Evolutionary conservation across 2,888 invertebrate species (phyloP), one percentile per base, ranked within the genome.

Genomic region (Rugalucina vietnamica): DNA sequence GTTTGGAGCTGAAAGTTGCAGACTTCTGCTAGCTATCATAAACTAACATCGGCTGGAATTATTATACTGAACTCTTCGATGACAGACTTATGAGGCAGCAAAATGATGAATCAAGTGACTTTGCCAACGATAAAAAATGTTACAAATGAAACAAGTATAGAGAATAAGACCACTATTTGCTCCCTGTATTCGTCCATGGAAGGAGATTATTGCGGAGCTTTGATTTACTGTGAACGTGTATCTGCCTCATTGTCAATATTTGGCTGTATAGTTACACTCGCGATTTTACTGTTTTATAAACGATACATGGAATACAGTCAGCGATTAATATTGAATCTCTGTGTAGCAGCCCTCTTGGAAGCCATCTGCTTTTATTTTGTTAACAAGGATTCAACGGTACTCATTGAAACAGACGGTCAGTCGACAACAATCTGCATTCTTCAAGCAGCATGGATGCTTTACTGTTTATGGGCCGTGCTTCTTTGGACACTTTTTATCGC

Each of bases 391-490:
- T 54, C 43, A 1, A 36, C 50, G 0, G 3, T 24, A 8, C 43
- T 43, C 8, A 8, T 43, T 43, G 43, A 8, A 18, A 43, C 8
- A 12, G 18, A 18, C 18, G 43, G 43, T 43, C 8, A 43, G 18
- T 4, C 50, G 1, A 60, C 60, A 14, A 21, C 54, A 14, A 8
- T 81, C 4, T 85, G 84, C 65, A 50, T 57, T 0, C 10, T 78
- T 32, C 84, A 84, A 73, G 84, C 72, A 18, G 72, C 76, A 0
- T 43, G 57, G 10, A 8, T 85, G 8, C 49, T 70, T 24, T 81
- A 70, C 37, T 71, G 39, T 27, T 14, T 81, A 5, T 75, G 78
- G 65, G 37, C 65, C 1, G 36, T 71, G 21, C 49, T 85, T 21
- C 21, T 71, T 27, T 75, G 81, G 76, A 34, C 49, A 21, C 70